Evolutionary conservation across 2,888 invertebrate species (phyloP), one percentile per base, ranked within the genome.

Genomic region (Hesperia comma): DNA sequence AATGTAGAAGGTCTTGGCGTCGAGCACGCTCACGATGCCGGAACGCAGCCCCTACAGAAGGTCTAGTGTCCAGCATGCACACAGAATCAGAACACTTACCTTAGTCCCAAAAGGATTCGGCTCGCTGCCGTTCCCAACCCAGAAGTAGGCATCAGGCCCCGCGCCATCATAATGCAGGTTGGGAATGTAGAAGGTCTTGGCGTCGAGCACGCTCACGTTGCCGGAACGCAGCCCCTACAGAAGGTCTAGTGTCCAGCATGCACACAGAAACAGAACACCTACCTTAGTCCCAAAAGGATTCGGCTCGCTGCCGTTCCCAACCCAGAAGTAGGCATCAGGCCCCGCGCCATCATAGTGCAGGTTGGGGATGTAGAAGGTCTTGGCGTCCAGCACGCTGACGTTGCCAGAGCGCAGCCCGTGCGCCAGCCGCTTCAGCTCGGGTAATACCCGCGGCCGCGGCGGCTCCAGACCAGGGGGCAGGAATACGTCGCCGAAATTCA

Each of bases 241-340:
- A n/a, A n/a, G n/a, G n/a, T n/a, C n/a, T n/a, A n/a, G n/a, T n/a
- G n/a, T n/a, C n/a, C n/a, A n/a, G n/a, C n/a, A n/a, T n/a, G n/a
- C n/a, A n/a, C n/a, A n/a, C n/a, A n/a, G n/a, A n/a, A n/a, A 15
- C 1, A 19, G 15, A 2, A n/a, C 3, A 64, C 74, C 72, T 57
- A 95, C 95, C 93, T 98, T 98, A 74, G 95, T 95, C 33, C 98
- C 98, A 86, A 95, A 95, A 17, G 96, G 93, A 77, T 94, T 95
- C 0, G 98, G 97, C 74, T 97, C 96, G 0, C 95, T 92, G 5
- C 98, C 98, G 76, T 95, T 97, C 15, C 98, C 98, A n/a, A 98
- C 98, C 97, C 97, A 98, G 88, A 98, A 98, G 87, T 97, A 98
- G 0, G 98, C 98, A 82, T 98, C 98, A 0, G 98, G 98, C 0